Percentiles rank a stretch among this genome's conserved stretches.
Conservation (phyloP, 2,113 vertebrate species). For the Mustela nigripes region DNA sequence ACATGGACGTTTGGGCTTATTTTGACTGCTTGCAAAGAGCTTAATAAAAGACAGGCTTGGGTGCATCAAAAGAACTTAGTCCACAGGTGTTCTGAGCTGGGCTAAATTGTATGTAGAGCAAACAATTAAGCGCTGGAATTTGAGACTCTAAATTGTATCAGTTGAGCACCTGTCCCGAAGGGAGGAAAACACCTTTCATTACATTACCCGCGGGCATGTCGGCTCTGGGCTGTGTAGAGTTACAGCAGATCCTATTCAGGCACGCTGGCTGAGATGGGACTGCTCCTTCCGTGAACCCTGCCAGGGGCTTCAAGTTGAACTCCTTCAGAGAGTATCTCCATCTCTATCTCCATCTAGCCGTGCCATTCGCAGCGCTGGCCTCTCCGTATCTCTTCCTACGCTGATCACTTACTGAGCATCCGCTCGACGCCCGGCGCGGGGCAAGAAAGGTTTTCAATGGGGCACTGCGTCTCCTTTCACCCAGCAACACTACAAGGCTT, state of each 20-base stretch:
- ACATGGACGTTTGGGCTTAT: constrained; percentile 69
- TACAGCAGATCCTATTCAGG: constrained; percentile 35
- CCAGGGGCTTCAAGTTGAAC: neutral
- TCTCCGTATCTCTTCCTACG: neutral
- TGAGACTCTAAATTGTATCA: constrained; percentile 77
- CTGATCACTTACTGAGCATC: neutral
- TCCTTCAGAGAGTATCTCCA: neutral
- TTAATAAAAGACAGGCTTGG: constrained; percentile 78
- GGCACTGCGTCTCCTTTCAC: accelerated
- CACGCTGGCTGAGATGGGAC: neutral
- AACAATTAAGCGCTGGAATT: constrained; percentile 69
- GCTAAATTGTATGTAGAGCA: constrained; percentile 65
- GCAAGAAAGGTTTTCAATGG: neutral
- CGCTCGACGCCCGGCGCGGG: accelerated
- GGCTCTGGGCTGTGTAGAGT: constrained; percentile 65
- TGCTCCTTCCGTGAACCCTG: neutral
- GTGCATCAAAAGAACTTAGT: constrained; percentile 66
- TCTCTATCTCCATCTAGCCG: neutral
- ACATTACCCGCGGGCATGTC: neutral
- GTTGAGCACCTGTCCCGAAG: constrained; percentile 72
- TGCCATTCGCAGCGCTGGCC: neutral
- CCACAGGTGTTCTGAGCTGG: constrained; percentile 80
- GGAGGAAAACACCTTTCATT: constrained; percentile 73
- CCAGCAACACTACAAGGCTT: neutral
- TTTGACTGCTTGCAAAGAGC: constrained; percentile 75